Evolutionary conservation across 2,797 vertebrate species (phyloP), one percentile per base, ranked within the genome.

Genomic region (Tenualosa ilisha): DNA sequence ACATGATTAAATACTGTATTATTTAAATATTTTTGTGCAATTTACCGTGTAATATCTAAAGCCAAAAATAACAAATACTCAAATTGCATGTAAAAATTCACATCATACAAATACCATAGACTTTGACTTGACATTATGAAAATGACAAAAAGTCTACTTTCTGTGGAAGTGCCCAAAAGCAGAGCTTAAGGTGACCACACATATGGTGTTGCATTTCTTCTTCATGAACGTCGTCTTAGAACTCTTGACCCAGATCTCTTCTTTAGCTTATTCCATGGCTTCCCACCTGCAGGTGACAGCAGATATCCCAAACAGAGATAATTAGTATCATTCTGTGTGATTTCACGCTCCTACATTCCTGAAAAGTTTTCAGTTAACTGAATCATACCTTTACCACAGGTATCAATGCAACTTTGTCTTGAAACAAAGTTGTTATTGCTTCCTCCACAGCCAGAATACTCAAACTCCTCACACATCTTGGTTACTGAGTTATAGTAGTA

Each of bases 371-470:
- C 46, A 8, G 4, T 8, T 49, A 49, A 49, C 46, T 49, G 3
- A 49, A 49, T 51, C 26, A 13, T 88, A 97, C 97, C 96, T 95
- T 94, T 95, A n/a, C 75, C 81, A 85, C 98, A 99, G 87, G 95
- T 94, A 0, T 92, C 94, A 85, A 91, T 91, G 90, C 98, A 99
- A 84, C 91, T 94, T 2, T 86, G 90, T 86, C 91, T 91, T 0
- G 91, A 95, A 83, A 95, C 89, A 0, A 99, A 99, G 92, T 99
- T 99, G 92, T 99, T 99, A 89, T 93, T 93, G 90, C 97, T 98
- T 56, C 97, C 97, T 3, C 97, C 97, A 3, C 98, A 99, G 86
- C 97, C 98, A 0, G 96, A 95, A 15, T 98, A 99, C 31, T 81
- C 88, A 84, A 99, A 99, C 91, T 96, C 88, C 87, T 97, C 94